These are phyloP conservation scores for Merops nubicus DNA, from an alignment of 2,113 vertebrate species.

Conservation along the genomic window DNA sequence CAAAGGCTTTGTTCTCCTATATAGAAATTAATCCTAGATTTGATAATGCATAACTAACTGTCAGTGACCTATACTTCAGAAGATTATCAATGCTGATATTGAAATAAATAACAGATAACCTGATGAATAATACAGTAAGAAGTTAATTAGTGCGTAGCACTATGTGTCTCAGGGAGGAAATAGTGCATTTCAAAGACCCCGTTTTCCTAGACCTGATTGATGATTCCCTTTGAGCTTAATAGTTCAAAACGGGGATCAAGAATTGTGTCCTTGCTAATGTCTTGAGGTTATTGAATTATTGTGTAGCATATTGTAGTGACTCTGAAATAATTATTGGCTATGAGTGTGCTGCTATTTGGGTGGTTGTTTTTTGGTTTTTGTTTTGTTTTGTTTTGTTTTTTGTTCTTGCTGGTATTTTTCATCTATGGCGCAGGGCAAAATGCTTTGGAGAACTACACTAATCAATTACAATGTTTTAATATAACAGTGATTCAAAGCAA, in stretches of 20 bases:
- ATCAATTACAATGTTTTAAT: neutral
- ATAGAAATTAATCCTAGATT: neutral
- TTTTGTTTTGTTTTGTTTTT: neutral
- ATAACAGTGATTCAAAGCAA: neutral
- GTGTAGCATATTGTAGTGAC: neutral
- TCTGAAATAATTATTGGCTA: neutral
- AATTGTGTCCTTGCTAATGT: neutral
- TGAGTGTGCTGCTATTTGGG: neutral
- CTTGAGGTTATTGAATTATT: neutral
- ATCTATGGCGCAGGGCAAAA: neutral
- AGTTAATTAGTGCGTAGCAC: neutral
- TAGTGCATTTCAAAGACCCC: neutral
- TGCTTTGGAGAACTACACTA: neutral
- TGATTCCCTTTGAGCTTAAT: conserved; percentile 13
- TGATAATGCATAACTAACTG: neutral
- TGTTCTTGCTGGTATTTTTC: neutral
- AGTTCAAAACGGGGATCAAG: neutral
- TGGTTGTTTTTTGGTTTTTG: no score
- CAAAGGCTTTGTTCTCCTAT: neutral
- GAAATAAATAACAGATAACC: neutral
- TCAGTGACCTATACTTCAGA: neutral
- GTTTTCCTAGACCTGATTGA: neutral
- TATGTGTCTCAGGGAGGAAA: neutral
- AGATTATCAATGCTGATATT: neutral
- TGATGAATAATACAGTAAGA: neutral